Base-by-base conservation (phyloP, 2,888 invertebrate species). In the Sisyra terminalis region DNA sequence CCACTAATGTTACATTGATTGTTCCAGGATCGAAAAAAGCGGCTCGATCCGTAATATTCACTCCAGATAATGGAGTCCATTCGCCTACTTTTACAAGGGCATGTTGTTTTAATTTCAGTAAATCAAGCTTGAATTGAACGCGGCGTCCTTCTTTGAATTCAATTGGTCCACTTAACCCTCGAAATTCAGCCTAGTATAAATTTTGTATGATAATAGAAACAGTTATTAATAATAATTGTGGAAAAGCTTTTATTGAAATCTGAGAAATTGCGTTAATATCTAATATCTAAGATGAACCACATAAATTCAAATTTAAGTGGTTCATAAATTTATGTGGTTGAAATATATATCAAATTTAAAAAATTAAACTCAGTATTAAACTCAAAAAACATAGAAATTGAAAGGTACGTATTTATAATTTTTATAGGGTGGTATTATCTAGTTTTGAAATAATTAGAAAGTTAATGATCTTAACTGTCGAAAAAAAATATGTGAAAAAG, bases 81-180 rank as follows among this genome's bases (percentile, higher is more conserved):
- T 80, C 80, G 1, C 82, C 82, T 39, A 82, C 80, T 61, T 82
- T 82, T 11, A 78, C 74, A 44, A 83, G 65, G 0, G 77, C 73
- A 54, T 80, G 76, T 51, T 80, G 77, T 52, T 78, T 78, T 48
- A 83, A 60, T 60, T 82, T 82, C 29, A 83, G 65, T 43, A 83
- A 60, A 57, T 85, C 85, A 46, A 86, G 63, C 53, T 78, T 76
- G 55, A 86, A 82, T 53, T 79, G 75, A 40, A 75, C 74, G 43
- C 86, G 67, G 42, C 74, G 69, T 1, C 85, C 85, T 58, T 82
- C 80, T 56, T 82, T 81, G 61, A 85, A 84, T 57, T 79, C 78
- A 47, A 86, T 78, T 13, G 78, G 79, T 0, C 86, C 87, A 17
- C 82, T 83, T 41, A 87, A 63, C 4, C 87, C 86, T 57, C 79